Evolutionary conservation across 2,113 vertebrate genomes (phyloP), one percentile per base, ranked within the genome.

Genomic region (Willisornis vidua): DNA sequence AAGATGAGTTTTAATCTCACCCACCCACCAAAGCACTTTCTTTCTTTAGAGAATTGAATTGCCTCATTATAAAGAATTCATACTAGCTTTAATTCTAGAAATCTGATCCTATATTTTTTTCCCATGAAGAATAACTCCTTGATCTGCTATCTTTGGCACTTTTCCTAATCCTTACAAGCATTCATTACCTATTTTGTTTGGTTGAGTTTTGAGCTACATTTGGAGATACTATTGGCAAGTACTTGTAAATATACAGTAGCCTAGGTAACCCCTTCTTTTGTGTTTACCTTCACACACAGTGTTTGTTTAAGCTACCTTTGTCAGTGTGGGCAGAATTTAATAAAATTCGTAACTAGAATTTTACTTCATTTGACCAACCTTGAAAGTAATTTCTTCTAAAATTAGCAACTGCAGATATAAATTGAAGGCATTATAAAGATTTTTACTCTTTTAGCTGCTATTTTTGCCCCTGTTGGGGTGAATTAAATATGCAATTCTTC

Each of bases 111-210:
- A 67, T 70, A 45, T 93, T 77, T 94, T 94, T 90, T 91, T 49
- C 66, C 79, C 80, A 85, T 94, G 93, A 95, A 94, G 85, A 96
- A 89, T 85, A 81, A 96, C 88, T 96, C 79, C 94, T 96, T 97
- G 89, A 89, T 96, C 78, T 96, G 57, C 85, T 96, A 85, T 95
- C 83, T 94, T 93, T 96, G 95, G 94, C 88, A 85, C 58, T 85
- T 95, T 68, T 96, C 86, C 95, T 96, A 95, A 96, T 92, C 93
- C 75, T 91, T 95, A 85, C 63, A 95, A 96, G 65, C 41, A 87
- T 95, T 97, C 93, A 93, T 96, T 89, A 95, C 94, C 96, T 92
- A 37, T 95, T 95, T 92, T 94, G 55, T 88, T 97, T 96, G 66
- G 91, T 94, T 94, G 94, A 26, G 25, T 88, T 94, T 95, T 94